phyloP scores from a whole-genome alignment of 2,888 invertebrate genomes.

The Petrolisthes manimaculis region DNA sequence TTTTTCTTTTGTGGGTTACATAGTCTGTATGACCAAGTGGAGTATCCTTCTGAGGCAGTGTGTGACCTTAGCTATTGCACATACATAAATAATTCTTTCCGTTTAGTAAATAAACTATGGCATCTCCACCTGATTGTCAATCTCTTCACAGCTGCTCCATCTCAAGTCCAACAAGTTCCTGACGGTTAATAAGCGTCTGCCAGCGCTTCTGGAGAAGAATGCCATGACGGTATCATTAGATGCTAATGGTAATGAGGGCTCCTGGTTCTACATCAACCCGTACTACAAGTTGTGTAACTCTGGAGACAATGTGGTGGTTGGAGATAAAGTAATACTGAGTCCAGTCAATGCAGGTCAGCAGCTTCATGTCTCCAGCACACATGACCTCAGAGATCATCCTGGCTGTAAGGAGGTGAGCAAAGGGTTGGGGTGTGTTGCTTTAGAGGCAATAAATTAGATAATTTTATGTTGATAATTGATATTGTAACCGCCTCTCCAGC shows the following conservation, averaged over 20 bases:
- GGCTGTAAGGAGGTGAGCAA: conserved; percentile 88
- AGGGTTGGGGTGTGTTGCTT: too few relatives aligned
- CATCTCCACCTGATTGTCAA: background rate
- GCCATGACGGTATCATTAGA: conserved; percentile 98
- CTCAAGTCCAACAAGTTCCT: conserved; percentile 98
- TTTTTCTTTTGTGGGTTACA: too few relatives aligned
- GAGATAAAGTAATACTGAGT: conserved; percentile 97
- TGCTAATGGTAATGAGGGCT: conserved; percentile 97
- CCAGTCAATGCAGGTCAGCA: conserved; percentile 92
- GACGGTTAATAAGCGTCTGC: conserved; percentile 97
- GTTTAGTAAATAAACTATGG: too few relatives aligned
- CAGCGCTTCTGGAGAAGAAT: conserved; percentile 96
- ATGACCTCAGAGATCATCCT: conserved; percentile 91
- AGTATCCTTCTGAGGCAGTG: too few relatives aligned
- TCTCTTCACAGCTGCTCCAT: conserved; percentile 82
- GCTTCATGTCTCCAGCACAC: conserved; percentile 89
- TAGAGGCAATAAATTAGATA: too few relatives aligned
- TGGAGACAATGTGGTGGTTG: conserved; percentile 97
- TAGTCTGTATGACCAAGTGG: too few relatives aligned
- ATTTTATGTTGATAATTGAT: too few relatives aligned
- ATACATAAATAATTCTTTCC: too few relatives aligned
- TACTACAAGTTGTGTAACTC: conserved; percentile 93
- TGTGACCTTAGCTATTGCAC: too few relatives aligned
- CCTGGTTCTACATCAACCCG: conserved; percentile 98
- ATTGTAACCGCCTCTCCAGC: too few relatives aligned